phyloP scores from a whole-genome alignment of 2,797 vertebrate genomes.

The Parotocinclus haroldoi region DNA sequence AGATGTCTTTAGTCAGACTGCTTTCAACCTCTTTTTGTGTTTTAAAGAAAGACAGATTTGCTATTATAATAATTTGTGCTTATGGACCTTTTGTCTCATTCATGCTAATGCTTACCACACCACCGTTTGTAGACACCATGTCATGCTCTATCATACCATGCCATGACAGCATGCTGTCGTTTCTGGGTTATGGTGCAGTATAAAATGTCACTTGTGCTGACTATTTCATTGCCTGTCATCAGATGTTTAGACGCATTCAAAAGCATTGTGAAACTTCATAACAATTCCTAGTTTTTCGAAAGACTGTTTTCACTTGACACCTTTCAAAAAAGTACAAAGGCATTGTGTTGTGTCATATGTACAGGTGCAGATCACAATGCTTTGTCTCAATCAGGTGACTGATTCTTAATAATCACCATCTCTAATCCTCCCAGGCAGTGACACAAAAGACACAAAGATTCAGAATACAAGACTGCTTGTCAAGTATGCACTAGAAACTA shows the following conservation, averaged over 20 bases:
- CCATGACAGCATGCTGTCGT: slow-evolving; percentile 14
- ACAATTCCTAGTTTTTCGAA: slow-evolving; percentile 23
- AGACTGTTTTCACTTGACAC: slow-evolving; percentile 31
- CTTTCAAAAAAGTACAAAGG: slow-evolving; percentile 11
- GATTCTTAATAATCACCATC: slow-evolving; percentile 29
- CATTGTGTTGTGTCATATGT: slow-evolving; percentile 17
- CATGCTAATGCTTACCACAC: slow-evolving; percentile 19
- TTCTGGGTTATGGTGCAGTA: neutral
- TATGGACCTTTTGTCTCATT: slow-evolving; percentile 8
- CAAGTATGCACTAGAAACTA: slow-evolving; percentile 23
- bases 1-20: neutral
- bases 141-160: slow-evolving; percentile 19
- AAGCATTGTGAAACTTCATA: neutral
- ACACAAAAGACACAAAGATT: slow-evolving; percentile 27
- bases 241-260: slow-evolving; percentile 13
- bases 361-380: slow-evolving; percentile 23
- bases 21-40: neutral
- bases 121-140: slow-evolving; percentile 16
- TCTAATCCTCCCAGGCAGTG: slow-evolving; percentile 18
- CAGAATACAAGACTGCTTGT: slow-evolving; percentile 21
- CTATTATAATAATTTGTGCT: neutral
- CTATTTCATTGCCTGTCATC: neutral
- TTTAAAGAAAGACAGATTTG: neutral
- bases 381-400: slow-evolving; percentile 38
- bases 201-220: neutral